These are phyloP conservation scores for Cyrtonyx montezumae DNA, from an alignment of 2,113 vertebrate genomes.

Conservation along the genomic window DNA sequence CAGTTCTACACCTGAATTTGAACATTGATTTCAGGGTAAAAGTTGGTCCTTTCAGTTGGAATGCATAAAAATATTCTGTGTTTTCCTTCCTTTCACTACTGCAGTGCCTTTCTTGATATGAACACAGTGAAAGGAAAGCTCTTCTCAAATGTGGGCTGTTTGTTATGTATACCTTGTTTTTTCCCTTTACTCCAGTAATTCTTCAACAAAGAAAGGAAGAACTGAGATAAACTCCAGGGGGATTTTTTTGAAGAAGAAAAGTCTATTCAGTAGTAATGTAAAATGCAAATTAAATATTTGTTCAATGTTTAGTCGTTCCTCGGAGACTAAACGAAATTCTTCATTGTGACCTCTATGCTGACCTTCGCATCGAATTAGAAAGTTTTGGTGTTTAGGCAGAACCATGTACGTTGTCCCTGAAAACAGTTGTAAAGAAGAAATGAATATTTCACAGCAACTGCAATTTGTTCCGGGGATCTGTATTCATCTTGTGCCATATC, in stretches of 20 bases:
- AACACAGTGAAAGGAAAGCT: neutral
- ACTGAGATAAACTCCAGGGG: conserved; percentile 10
- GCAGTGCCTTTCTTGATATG: neutral
- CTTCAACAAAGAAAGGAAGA: neutral
- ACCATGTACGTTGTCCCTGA: neutral
- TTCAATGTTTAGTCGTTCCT: neutral
- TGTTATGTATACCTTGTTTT: neutral
- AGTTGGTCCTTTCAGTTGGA: neutral
- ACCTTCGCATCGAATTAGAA: conserved; percentile 38
- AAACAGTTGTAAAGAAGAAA: conserved; percentile 37
- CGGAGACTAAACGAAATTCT: conserved; percentile 27
- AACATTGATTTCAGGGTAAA: neutral
- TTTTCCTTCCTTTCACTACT: neutral
- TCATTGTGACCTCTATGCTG: neutral
- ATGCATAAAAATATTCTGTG: neutral
- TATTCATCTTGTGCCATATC: conserved; percentile 32
- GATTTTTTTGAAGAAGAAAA: conserved; percentile 14
- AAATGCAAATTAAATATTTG: conserved; percentile 61
- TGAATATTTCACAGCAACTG: neutral
- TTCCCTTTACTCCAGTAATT: neutral
- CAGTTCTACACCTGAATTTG: neutral
- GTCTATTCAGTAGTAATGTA: conserved; percentile 30
- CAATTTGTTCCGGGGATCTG: conserved; percentile 14
- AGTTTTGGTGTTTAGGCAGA: conserved; percentile 39
- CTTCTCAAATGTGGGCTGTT: neutral